phyloP scores from a whole-genome alignment of 2,888 invertebrate species.

The Agrilus cyanescens region DNA sequence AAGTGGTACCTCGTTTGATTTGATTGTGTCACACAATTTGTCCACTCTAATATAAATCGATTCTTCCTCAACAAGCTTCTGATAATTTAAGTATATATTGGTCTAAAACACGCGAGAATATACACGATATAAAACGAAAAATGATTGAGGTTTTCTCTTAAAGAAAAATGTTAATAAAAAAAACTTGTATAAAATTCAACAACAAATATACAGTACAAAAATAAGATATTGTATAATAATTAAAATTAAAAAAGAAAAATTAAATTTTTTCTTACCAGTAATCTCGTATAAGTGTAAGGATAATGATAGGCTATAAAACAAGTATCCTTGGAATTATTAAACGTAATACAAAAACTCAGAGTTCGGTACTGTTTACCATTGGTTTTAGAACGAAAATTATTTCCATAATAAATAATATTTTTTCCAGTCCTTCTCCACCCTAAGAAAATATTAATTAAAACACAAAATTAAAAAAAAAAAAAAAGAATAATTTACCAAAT shows the following conservation, averaged over 20 bases:
- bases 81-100: constrained; percentile 4
- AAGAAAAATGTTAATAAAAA: too few species aligned
- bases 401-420: constrained; percentile 74
- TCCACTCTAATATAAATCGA: constrained; percentile 53
- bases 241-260: neutral
- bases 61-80: constrained; percentile 13
- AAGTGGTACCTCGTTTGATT: constrained; percentile 51
- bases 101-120: constrained; percentile 8
- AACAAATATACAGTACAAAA: too few species aligned
- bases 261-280: constrained; percentile 56
- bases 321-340: constrained; percentile 63
- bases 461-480: neutral
- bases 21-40: constrained; percentile 54
- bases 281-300: constrained; percentile 70
- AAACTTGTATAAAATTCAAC: too few species aligned
- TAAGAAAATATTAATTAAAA: constrained; percentile 15
- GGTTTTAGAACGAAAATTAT: constrained; percentile 47
- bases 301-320: constrained; percentile 82
- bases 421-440: constrained; percentile 65
- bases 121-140: neutral
- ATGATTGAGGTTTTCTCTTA: too few species aligned
- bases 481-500: constrained; percentile 31
- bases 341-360: constrained; percentile 64
- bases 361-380: constrained; percentile 56
- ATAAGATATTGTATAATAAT: neutral